Evolutionary conservation across 2,888 invertebrate species (phyloP), one percentile per base, ranked within the genome.

Genomic region (Alsophila aescularia): DNA sequence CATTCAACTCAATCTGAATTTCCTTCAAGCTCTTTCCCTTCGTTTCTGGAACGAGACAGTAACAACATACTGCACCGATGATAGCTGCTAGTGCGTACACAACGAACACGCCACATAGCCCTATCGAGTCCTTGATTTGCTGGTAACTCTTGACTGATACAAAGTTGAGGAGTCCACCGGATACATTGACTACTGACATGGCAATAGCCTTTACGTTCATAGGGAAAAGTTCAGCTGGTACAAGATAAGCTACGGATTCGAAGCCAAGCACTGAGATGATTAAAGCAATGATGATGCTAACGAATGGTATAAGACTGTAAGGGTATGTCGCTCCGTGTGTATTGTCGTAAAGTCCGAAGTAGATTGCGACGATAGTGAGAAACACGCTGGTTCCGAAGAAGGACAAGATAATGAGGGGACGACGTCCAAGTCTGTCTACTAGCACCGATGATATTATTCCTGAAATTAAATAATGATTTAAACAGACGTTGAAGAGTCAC

Each of bases 201-300:
- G 93, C 93, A 0, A 87, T 72, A 0, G 92, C 90, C 67, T 93
- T 93, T 0, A 93, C 90, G 60, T 93, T 93, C 0, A 93, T 78
- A 0, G 93, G 92, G 56, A 93, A 93, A 16, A 93, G 77, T 73
- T 93, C 93, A 0, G 92, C 92, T 18, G 92, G 82, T 58, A 93
- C 85, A 50, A 90, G 81, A 32, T 85, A 86, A 0, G 87, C 77
- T 27, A 93, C 64, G 0, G 92, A 91, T 52, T 88, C 89, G 36
- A 90, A 83, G 0, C 93, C 93, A 31, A 87, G 41, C 6, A 77
- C 80, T 0, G 83, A 78, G 1, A 83, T 65, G 0, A 83, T 68
- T 70, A 79, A 0, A 79, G 72, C 0, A 67, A 18, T 21, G 60
- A 85, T 66, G 5, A 93, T 78, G 0, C 91, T 90, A 3, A 85